A percentile compares a stretch with the other conserved stretches of the same genome.
Conservation (phyloP, 1,140 invertebrate species). For the Drosophila ogumai region DNA sequence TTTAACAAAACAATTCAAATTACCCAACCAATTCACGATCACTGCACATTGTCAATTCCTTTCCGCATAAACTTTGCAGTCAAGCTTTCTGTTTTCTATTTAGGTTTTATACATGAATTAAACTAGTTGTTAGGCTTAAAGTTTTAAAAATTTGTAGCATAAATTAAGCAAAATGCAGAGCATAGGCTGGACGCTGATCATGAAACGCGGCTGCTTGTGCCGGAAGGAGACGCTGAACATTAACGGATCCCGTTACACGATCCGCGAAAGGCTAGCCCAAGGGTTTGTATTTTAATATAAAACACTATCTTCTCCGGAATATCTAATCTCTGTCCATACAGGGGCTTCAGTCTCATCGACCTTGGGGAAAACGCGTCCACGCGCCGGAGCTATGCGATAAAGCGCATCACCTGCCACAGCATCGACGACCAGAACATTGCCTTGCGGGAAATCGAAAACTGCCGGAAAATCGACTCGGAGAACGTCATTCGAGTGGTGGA, state of each 20-base stretch:
- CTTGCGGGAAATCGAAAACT: conserved; percentile 91
- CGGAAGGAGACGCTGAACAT: conserved; percentile 90
- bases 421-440: conserved; percentile 91
- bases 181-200: conserved; percentile 89
- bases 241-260: conserved; percentile 89
- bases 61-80: conserved; percentile 26
- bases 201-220: conserved; percentile 93
- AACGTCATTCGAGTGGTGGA: conserved; percentile 92
- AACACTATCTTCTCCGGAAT: conserved; percentile 10
- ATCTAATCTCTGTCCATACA: conserved; percentile 80
- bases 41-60: neutral
- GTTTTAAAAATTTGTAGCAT: conserved; percentile 56
- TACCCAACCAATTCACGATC: neutral
- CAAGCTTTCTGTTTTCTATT: conserved; percentile 42
- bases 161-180: conserved; percentile 87
- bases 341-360: conserved; percentile 94
- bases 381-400: conserved; percentile 91
- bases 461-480: conserved; percentile 89
- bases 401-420: conserved; percentile 92
- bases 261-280: conserved; percentile 91
- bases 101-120: conserved; percentile 68
- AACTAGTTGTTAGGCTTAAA: conserved; percentile 69
- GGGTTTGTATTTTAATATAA: conserved; percentile 87
- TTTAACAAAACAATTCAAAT: neutral
- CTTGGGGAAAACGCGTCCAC: conserved; percentile 91